These are phyloP conservation scores for Poecilia velifera DNA, from an alignment of 2,797 vertebrate species.

Conservation along the genomic window DNA sequence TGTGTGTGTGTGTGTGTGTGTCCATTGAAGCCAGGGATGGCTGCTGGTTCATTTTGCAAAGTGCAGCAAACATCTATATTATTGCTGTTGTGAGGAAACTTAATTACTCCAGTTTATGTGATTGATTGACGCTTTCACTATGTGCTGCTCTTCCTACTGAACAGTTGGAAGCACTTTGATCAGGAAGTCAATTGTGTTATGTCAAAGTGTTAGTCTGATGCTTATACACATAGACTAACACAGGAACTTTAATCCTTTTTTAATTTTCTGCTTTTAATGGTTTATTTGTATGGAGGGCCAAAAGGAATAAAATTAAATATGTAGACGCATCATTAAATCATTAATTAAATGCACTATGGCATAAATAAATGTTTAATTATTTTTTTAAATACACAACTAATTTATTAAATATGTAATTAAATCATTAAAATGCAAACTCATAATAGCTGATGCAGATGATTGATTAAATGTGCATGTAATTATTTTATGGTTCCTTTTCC, in stretches of 20 bases:
- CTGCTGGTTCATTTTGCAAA: slow-evolving; percentile 48
- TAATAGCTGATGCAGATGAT: background rate
- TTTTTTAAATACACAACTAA: background rate
- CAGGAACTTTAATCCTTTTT: background rate
- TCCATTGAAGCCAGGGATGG: slow-evolving; percentile 27
- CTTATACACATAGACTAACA: too few relatives aligned
- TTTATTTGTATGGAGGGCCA: background rate
- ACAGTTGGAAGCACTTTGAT: slow-evolving; percentile 29
- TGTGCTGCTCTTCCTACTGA: slow-evolving; percentile 20
- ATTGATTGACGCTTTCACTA: slow-evolving; percentile 47
- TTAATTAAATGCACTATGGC: background rate
- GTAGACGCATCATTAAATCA: background rate
- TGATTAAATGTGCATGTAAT: too few relatives aligned
- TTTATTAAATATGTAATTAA: background rate
- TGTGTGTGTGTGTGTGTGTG: slow-evolving; percentile 18
- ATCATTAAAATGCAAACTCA: background rate
- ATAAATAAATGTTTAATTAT: background rate
- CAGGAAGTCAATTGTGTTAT: slow-evolving; percentile 6
- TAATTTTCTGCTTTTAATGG: background rate
- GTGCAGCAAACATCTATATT: slow-evolving; percentile 44
- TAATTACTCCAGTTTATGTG: slow-evolving; percentile 55
- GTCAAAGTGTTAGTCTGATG: slow-evolving; percentile 2
- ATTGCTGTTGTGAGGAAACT: slow-evolving; percentile 52
- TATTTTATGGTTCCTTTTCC: too few relatives aligned
- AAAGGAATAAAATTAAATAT: background rate